These are phyloP conservation scores for Aulostomus chinensis DNA, from an alignment of 2,797 vertebrate genomes.

Conservation along the genomic window DNA sequence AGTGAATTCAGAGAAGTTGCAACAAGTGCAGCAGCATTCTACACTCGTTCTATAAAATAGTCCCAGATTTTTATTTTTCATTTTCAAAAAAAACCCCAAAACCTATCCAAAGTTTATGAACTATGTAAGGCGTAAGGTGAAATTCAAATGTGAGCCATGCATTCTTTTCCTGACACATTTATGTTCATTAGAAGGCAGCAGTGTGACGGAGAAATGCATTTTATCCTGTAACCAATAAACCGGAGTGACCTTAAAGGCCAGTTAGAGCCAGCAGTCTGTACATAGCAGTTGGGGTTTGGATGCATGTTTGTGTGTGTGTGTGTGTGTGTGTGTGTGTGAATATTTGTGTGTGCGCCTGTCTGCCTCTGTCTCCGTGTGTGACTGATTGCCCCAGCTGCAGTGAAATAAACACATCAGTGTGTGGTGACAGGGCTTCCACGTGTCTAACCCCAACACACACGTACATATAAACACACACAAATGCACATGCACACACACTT, in stretches of 20 bases:
- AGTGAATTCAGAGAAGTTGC: constrained; percentile 30
- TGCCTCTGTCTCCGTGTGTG: constrained; percentile 59
- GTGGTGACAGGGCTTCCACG: constrained; percentile 69
- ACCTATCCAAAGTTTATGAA: no score
- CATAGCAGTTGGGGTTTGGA: constrained; percentile 45
- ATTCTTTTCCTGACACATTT: no score
- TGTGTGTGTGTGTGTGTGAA: constrained; percentile 12
- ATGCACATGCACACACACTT: constrained; percentile 39
- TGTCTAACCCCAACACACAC: constrained; percentile 36
- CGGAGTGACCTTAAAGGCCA: constrained; percentile 50
- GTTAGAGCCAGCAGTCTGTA: constrained; percentile 30
- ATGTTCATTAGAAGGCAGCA: constrained; percentile 21
- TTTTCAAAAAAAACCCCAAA: no score
- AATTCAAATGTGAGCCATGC: neutral
- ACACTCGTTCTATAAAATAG: constrained; percentile 22
- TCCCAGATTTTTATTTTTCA: no score
- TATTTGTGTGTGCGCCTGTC: constrained; percentile 50
- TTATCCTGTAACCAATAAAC: constrained; percentile 43
- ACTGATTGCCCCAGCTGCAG: constrained; percentile 76
- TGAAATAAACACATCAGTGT: constrained; percentile 76
- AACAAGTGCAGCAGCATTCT: constrained; percentile 29
- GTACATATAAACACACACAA: constrained; percentile 12
- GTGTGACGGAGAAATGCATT: constrained; percentile 28
- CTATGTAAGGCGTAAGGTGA: no score
- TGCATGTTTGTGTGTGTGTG: constrained; percentile 20